Evolutionary conservation across 2,888 invertebrate species (phyloP), one percentile per base, ranked within the genome.

Genomic region (Melolontha melolontha): DNA sequence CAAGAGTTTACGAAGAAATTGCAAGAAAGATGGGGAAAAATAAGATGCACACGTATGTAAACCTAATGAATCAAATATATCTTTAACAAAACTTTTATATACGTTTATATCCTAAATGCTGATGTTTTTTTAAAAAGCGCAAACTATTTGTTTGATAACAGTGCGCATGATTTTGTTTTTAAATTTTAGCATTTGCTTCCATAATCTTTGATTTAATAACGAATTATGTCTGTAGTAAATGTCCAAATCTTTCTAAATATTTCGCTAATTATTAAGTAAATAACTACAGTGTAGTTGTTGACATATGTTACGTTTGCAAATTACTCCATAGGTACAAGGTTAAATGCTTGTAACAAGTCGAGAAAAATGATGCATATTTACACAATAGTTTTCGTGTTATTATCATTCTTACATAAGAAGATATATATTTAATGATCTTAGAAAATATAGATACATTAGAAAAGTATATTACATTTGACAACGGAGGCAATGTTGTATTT

Each of bases 1-100:
- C 22, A 47, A 8, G 22, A 22, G 5, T 14, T 39, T 4, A 42
- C 14, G 50, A n/a, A 2, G 12, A 44, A 41, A 27, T 14, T 22
- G 29, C 17, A 29, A 40, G 41, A 42, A 74, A 29, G 29, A 76
- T 76, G 76, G 75, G 73, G 51, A 75, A 76, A 68, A 76, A 74
- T 70, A 76, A 76, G 70, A 74, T 76, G 75, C 76, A 76, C 66
- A 74, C 76, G 76, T 76, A 74, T 72, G 76, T 49, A 29, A 57
- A 49, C 11, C 17, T 42, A 8, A 14, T 17, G 8, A 44, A 10
- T 59, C 27, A 16, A 16, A 57, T 8, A 42, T 57, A 42, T 57
- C 44, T 12, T 14, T 10, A n/a, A 14, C n/a, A 47, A 34, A 34
- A 34, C 34, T 34, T 1, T 34, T 10, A 6, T 6, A n/a, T n/a